These are phyloP conservation scores for Sphenodon punctatus DNA, from an alignment of 2,797 vertebrate species.

Conservation along the genomic window DNA sequence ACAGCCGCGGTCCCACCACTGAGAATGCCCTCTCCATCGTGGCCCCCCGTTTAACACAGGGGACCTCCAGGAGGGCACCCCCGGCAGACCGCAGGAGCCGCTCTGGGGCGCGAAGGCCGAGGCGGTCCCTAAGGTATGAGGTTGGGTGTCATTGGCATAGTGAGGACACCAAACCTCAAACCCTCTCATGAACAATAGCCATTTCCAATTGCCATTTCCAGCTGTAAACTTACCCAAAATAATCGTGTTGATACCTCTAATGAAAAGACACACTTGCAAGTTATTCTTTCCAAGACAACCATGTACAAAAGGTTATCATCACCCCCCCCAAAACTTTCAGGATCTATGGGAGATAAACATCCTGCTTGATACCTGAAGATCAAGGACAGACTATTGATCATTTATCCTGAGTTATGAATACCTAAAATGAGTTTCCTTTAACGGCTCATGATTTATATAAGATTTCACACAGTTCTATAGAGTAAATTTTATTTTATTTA, in stretches of 20 bases:
- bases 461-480: accelerated
- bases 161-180: no score
- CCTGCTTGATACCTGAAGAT: constrained; percentile 15
- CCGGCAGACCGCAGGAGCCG: no score
- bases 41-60: no score
- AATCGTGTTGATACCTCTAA: not conserved
- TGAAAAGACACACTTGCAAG: constrained; percentile 18
- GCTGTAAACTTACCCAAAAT: constrained; percentile 18
- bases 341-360: not conserved
- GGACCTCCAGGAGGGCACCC: no score
- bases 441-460: not conserved
- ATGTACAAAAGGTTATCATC: accelerated
- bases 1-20: no score
- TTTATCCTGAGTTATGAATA: constrained; percentile 5
- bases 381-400: constrained; percentile 9
- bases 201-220: constrained; percentile 45
- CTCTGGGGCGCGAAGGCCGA: no score
- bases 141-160: no score
- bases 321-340: not conserved
- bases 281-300: not conserved
- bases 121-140: no score
- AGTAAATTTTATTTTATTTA: no score
- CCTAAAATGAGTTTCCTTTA: not conserved
- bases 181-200: constrained; percentile 1
- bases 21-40: no score